Percentiles rank a stretch among this genome's conserved stretches.
Evolutionary conservation across 2,888 invertebrate genomes (phyloP).

Genomic region (Urechis unicinctus): DNA sequence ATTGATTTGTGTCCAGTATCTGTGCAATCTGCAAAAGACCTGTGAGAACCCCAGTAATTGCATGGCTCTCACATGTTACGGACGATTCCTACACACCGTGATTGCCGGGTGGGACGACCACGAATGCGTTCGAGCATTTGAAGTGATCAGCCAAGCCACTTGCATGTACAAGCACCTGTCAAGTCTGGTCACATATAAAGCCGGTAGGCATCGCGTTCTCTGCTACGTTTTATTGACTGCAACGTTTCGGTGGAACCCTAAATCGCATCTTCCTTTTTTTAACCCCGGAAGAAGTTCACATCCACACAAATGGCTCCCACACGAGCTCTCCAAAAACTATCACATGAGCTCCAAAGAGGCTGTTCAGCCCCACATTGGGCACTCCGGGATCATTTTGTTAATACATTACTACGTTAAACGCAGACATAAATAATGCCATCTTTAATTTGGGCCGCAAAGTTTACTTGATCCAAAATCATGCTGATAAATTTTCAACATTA

Average conservation of each 20-base stretch:
- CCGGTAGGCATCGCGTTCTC: constrained; percentile 27
- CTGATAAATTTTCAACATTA: too few species aligned
- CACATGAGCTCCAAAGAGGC: too few species aligned
- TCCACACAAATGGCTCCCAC: too few species aligned
- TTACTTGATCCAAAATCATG: too few species aligned
- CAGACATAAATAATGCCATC: too few species aligned
- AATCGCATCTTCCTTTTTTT: not conserved
- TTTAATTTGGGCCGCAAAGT: too few species aligned
- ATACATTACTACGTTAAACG: too few species aligned
- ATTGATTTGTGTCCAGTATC: constrained; percentile 14
- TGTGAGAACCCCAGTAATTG: constrained; percentile 34
- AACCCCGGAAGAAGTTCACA: too few species aligned
- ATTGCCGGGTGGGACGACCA: constrained; percentile 51
- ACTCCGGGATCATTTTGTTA: too few species aligned
- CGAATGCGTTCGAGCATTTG: constrained; percentile 43
- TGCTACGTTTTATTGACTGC: not conserved
- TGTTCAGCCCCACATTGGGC: too few species aligned
- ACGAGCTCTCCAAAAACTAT: too few species aligned
- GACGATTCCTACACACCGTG: constrained; percentile 46
- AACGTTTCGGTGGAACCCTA: not conserved
- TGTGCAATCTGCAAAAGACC: constrained; percentile 21
- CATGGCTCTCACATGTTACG: constrained; percentile 42
- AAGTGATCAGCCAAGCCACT: constrained; percentile 32
- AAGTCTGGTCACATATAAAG: constrained; percentile 33
- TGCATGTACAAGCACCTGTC: constrained; percentile 35